Conservation (phyloP, 2,888 invertebrate species). For the Gryllus longicercus region DNA sequence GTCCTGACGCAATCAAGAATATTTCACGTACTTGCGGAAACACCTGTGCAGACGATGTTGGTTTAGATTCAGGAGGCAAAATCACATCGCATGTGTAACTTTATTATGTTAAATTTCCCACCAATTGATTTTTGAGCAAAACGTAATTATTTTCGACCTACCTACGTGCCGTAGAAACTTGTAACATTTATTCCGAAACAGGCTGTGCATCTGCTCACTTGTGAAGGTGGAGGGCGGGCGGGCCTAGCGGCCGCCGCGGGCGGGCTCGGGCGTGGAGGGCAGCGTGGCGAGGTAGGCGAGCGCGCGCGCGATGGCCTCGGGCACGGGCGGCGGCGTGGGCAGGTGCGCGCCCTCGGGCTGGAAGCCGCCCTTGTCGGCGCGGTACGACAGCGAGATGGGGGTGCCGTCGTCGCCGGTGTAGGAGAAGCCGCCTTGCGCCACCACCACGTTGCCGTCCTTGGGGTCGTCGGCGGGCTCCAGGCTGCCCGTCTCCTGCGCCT, state of each 20-base stretch:
- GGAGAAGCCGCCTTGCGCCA: conserved; percentile 31
- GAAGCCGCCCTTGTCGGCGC: conserved; percentile 40
- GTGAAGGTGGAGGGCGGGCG: background rate
- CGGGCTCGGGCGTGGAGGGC: conserved; percentile 19
- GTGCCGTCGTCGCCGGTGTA: conserved; percentile 33
- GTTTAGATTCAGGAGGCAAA: too few relatives aligned
- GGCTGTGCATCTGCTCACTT: too few relatives aligned
- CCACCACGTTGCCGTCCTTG: conserved; percentile 32
- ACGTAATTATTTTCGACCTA: too few relatives aligned
- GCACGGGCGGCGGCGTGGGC: conserved; percentile 79
- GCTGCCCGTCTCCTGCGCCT: conserved; percentile 34
- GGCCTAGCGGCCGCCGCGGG: background rate
- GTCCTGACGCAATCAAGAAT: too few relatives aligned
- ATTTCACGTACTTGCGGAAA: too few relatives aligned
- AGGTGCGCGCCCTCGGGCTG: conserved; percentile 63
- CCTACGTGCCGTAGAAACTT: too few relatives aligned
- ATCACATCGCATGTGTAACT: too few relatives aligned
- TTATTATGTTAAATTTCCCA: too few relatives aligned
- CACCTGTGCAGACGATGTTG: too few relatives aligned
- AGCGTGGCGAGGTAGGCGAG: conserved; percentile 54
- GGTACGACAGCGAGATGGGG: conserved; percentile 35
- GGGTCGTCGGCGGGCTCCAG: conserved; percentile 30
- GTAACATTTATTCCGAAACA: too few relatives aligned
- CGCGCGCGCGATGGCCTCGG: conserved; percentile 66
- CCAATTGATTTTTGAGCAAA: too few relatives aligned